A percentile compares a stretch with the other conserved stretches of the same genome.
phyloP scores from a whole-genome alignment of 2,888 invertebrate species.

The Zootermopsis nevadensis region DNA sequence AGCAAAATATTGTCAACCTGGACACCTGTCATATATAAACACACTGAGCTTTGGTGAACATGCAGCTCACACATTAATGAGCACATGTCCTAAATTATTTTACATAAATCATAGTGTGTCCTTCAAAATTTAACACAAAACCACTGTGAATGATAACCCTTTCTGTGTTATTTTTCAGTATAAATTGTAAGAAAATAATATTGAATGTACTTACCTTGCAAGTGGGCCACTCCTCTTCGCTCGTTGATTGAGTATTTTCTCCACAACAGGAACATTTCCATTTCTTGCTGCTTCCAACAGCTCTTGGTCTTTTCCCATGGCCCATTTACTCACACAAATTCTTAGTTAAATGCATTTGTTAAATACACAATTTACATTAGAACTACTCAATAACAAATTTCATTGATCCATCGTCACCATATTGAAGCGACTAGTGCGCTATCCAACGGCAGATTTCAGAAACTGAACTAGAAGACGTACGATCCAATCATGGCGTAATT shows the following conservation, averaged over 20 bases:
- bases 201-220: constrained; percentile 77
- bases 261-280: constrained; percentile 89
- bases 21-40: neutral
- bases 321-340: constrained; percentile 64
- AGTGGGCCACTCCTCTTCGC: constrained; percentile 93
- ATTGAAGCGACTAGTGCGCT: constrained; percentile 62
- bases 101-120: neutral
- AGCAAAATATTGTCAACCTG: neutral
- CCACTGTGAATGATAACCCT: neutral
- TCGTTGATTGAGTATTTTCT: constrained; percentile 90
- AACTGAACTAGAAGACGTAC: constrained; percentile 29
- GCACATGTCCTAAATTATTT: neutral
- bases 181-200: constrained; percentile 14
- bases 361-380: constrained; percentile 67
- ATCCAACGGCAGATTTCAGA: constrained; percentile 61
- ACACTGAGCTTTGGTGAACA: neutral
- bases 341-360: constrained; percentile 54
- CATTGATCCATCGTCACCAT: constrained; percentile 84
- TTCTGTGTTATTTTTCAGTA: neutral
- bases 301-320: constrained; percentile 97
- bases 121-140: neutral
- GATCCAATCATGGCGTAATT: neutral
- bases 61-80: neutral
- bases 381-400: constrained; percentile 72
- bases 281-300: constrained; percentile 94